phyloP scores from a whole-genome alignment of 2,113 vertebrate genomes.

The Caranx ignobilis region DNA sequence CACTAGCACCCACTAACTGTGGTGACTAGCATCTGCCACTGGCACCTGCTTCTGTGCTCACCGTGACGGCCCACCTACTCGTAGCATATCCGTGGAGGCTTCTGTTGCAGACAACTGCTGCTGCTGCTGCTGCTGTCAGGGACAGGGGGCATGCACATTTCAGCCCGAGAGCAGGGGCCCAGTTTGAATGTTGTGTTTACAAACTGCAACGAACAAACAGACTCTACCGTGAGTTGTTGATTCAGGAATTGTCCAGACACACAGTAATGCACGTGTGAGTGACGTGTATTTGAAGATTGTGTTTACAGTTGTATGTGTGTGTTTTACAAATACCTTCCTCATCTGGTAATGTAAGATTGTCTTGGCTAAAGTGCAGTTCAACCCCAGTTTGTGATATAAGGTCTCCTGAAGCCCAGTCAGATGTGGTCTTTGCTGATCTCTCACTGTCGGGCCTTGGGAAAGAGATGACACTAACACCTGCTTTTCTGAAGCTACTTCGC shows the following conservation, averaged over 20 bases:
- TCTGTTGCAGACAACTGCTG: too few relatives aligned
- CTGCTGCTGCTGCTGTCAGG: too few relatives aligned
- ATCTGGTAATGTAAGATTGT: constrained; percentile 18
- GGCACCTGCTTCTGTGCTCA: too few relatives aligned
- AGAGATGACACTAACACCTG: constrained; percentile 37
- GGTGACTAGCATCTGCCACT: too few relatives aligned
- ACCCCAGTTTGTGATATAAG: not conserved
- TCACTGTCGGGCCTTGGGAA: not conserved
- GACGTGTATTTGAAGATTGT: not conserved
- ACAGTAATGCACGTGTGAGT: not conserved
- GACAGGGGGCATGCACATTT: too few relatives aligned
- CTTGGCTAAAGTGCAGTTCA: not conserved
- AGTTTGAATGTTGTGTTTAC: too few relatives aligned
- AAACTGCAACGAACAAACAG: too few relatives aligned
- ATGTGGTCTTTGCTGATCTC: not conserved
- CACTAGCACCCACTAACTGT: too few relatives aligned
- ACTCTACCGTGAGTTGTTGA: too few relatives aligned
- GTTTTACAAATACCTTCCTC: constrained; percentile 23
- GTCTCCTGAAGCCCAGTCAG: not conserved
- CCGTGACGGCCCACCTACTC: too few relatives aligned
- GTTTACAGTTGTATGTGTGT: not conserved
- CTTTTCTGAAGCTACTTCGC: constrained; percentile 45
- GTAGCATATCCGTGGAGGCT: too few relatives aligned
- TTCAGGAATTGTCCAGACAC: not conserved
- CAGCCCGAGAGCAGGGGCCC: too few relatives aligned